phyloP scores from a whole-genome alignment of 2,113 vertebrate genomes.

The Diadophis punctatus region DNA sequence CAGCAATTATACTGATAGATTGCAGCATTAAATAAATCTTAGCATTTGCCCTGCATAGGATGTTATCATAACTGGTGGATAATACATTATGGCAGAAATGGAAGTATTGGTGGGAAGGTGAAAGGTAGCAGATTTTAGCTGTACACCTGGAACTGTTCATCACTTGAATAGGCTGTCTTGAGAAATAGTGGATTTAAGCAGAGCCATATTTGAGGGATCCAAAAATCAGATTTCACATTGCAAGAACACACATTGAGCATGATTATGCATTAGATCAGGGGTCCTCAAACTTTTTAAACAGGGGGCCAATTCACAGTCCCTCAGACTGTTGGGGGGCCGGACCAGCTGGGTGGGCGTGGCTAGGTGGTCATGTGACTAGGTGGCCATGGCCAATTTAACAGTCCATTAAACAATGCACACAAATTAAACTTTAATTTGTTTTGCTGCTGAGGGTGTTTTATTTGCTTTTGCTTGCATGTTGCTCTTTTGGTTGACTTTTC shows the following conservation, averaged over 20 bases:
- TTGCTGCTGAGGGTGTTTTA: too few species aligned
- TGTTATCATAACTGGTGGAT: not conserved
- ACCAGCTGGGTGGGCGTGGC: too few species aligned
- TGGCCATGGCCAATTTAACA: too few species aligned
- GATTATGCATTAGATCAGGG: not conserved
- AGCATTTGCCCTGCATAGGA: not conserved
- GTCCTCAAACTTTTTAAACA: too few species aligned
- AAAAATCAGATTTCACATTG: not conserved
- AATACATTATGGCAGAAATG: not conserved
- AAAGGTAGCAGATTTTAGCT: not conserved
- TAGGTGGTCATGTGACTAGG: too few species aligned
- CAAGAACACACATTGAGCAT: not conserved
- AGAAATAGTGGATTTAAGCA: not conserved
- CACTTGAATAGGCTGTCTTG: not conserved
- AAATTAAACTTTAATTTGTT: too few species aligned
- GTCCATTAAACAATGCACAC: too few species aligned
- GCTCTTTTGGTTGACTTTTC: too few species aligned
- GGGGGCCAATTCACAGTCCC: too few species aligned
- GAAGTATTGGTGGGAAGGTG: not conserved
- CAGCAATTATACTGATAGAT: not conserved
- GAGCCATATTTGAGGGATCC: not conserved
- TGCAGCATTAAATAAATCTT: not conserved
- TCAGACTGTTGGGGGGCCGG: too few species aligned
- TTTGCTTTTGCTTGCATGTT: too few species aligned
- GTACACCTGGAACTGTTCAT: not conserved